Evolutionary conservation across 2,113 vertebrate species (phyloP).

Genomic region (Chamaetylas fuelleborni): DNA sequence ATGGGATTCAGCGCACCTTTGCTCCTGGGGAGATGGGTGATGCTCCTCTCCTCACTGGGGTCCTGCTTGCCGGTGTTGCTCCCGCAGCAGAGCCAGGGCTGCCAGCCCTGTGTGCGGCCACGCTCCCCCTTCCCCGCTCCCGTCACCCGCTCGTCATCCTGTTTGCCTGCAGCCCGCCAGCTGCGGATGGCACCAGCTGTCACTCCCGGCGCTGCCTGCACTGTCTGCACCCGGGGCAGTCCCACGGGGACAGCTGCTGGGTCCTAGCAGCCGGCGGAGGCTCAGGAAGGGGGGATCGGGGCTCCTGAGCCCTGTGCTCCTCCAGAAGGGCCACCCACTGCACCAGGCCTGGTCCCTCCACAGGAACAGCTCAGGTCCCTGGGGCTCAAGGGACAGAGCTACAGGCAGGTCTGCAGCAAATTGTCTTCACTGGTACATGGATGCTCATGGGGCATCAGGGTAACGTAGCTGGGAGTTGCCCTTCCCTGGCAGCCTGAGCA

Average conservation of each 20-base stretch:
- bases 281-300: accelerated
- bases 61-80: background rate
- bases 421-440: accelerated
- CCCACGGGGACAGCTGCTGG: constrained; percentile 50
- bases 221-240: constrained; percentile 28
- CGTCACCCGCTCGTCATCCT: constrained; percentile 8
- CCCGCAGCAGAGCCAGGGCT: background rate
- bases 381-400: background rate
- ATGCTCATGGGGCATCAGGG: background rate
- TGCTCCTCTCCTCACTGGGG: background rate
- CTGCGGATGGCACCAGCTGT: constrained; percentile 70
- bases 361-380: background rate
- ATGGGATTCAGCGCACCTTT: background rate
- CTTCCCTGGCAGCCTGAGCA: background rate
- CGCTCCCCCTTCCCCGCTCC: background rate
- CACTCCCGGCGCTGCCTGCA: constrained; percentile 55
- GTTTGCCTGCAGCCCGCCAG: constrained; percentile 11
- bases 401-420: background rate
- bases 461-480: accelerated
- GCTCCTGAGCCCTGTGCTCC: background rate
- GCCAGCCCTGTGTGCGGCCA: background rate
- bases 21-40: background rate
- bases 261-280: constrained; percentile 32
- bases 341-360: background rate
- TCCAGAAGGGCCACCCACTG: background rate